phyloP scores from a whole-genome alignment of 2,888 invertebrate genomes.

The Chymomyza amoena region DNA sequence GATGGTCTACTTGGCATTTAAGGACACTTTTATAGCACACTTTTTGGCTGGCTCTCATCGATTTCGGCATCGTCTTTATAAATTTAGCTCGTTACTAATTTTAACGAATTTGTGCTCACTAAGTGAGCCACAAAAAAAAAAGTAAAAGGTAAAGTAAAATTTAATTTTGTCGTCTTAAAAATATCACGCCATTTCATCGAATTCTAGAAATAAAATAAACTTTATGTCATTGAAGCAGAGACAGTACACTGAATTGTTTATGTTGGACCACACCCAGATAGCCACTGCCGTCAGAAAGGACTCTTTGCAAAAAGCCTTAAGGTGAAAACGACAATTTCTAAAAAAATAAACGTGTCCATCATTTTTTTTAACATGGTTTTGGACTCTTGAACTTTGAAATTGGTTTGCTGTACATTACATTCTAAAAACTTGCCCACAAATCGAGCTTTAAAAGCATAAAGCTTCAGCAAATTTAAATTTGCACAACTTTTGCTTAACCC shows the following conservation, averaged over 20 bases:
- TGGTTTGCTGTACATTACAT: no score
- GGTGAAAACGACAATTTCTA: no score
- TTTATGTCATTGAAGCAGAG: no score
- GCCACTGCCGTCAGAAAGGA: no score
- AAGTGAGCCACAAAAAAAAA: constrained; percentile 43
- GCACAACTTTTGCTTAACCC: neutral
- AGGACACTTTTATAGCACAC: constrained; percentile 15
- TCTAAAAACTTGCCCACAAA: no score
- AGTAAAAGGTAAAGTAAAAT: constrained; percentile 17
- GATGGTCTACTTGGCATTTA: constrained; percentile 25
- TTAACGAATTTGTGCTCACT: constrained; percentile 41
- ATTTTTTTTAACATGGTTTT: no score
- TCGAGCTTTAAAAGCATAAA: no score
- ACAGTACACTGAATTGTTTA: neutral
- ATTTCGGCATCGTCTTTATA: constrained; percentile 41
- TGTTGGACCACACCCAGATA: neutral
- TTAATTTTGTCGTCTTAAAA: constrained; percentile 12
- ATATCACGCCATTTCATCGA: neutral
- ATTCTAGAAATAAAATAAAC: neutral
- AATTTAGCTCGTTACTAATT: constrained; percentile 47
- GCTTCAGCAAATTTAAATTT: no score
- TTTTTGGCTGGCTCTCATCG: constrained; percentile 16
- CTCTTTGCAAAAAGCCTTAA: no score
- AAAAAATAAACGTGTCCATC: no score
- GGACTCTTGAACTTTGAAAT: no score